These are phyloP conservation scores for Diabrotica undecimpunctata DNA, from an alignment of 1,140 invertebrate species.

Conservation along the genomic window DNA sequence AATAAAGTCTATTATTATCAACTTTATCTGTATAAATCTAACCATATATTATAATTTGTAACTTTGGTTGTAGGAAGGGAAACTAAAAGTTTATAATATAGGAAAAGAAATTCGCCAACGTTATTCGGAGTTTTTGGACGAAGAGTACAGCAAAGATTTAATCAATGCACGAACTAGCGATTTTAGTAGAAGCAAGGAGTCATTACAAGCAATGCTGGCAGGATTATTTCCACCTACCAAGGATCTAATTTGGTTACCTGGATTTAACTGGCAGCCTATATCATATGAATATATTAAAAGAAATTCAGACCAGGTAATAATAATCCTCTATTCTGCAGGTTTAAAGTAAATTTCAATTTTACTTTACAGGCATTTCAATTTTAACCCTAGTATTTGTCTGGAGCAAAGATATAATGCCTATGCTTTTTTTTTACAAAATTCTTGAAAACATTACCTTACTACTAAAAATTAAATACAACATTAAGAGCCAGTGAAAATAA, in stretches of 20 bases:
- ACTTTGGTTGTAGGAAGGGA: conserved; percentile 31
- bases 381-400: neutral
- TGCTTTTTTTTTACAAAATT: too few species aligned
- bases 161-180: conserved; percentile 48
- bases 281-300: conserved; percentile 43
- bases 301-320: conserved; percentile 24
- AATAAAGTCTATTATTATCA: too few species aligned
- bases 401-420: neutral
- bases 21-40: too few species aligned
- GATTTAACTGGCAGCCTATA: conserved; percentile 57
- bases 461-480: too few species aligned
- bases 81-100: conserved; percentile 54
- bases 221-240: conserved; percentile 53
- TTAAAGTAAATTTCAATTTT: too few species aligned
- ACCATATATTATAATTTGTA: neutral
- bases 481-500: too few species aligned
- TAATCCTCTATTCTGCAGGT: conserved; percentile 15
- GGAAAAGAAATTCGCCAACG: conserved; percentile 59
- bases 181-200: conserved; percentile 59
- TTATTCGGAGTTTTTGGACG: conserved; percentile 58
- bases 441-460: too few species aligned
- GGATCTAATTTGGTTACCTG: conserved; percentile 47
- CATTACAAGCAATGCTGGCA: conserved; percentile 53
- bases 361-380: too few species aligned
- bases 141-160: conserved; percentile 49